A percentile compares a stretch with the other conserved stretches of the same genome.
Evolutionary conservation across 2,797 vertebrate species (phyloP).

Genomic region (Columba guinea): DNA sequence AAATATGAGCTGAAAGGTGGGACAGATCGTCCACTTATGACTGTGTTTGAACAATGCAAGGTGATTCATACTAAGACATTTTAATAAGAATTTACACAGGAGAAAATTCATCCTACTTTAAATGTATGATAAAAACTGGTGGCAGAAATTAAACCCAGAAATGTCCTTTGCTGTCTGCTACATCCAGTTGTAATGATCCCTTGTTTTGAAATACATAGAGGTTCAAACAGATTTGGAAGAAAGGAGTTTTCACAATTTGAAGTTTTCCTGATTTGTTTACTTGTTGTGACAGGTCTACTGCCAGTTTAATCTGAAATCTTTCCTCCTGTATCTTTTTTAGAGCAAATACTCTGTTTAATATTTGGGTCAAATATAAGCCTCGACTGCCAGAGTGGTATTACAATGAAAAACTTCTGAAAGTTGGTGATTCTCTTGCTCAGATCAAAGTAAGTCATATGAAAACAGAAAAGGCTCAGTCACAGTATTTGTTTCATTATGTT

Average conservation of each 20-base stretch:
- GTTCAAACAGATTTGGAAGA: conserved; percentile 31
- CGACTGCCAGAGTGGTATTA: conserved; percentile 86
- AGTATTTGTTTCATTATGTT: conserved; percentile 2
- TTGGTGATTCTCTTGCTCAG: conserved; percentile 86
- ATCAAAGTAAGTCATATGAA: conserved; percentile 82
- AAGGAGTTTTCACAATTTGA: not conserved
- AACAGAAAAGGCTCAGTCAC: not conserved
- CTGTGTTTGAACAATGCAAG: not conserved
- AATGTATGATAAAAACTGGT: not conserved
- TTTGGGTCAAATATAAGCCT: conserved; percentile 89
- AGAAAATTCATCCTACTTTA: not conserved
- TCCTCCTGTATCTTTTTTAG: conserved; percentile 73
- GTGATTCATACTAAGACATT: not conserved
- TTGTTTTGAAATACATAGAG: conserved; percentile 19
- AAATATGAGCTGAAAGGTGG: not conserved
- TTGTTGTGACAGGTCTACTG: conserved; percentile 16
- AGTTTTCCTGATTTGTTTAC: conserved; percentile 32
- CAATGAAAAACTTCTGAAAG: conserved; percentile 84
- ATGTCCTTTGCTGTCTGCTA: not conserved
- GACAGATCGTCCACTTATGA: not conserved
- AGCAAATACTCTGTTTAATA: conserved; percentile 83
- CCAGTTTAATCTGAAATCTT: conserved; percentile 27
- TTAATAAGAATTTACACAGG: not conserved
- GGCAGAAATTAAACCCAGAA: conserved; percentile 34
- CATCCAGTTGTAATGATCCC: not conserved